A percentile compares a stretch with the other conserved stretches of the same genome.
Conservation (phyloP, 2,888 invertebrate genomes). For the Lasius platythorax region DNA sequence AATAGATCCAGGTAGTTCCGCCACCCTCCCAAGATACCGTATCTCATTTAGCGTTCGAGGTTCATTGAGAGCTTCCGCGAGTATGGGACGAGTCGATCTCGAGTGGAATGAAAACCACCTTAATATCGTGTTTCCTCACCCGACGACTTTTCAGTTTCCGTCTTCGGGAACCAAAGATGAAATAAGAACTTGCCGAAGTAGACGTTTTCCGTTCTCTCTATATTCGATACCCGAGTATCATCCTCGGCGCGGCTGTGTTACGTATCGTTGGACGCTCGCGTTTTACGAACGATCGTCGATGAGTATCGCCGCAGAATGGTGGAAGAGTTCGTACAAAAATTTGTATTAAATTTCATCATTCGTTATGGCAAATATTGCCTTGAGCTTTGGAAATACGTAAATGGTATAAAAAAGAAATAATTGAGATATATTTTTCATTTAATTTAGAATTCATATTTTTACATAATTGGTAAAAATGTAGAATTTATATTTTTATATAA, state of each 20-base stretch:
- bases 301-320: background rate
- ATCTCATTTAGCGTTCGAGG: slow-evolving; percentile 31
- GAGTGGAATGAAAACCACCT: slow-evolving; percentile 24
- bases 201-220: background rate
- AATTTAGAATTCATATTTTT: background rate
- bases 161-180: background rate
- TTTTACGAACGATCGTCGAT: slow-evolving; percentile 2
- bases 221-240: background rate
- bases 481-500: background rate
- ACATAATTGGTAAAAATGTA: background rate
- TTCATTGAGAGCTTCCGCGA: slow-evolving; percentile 44
- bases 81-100: slow-evolving; percentile 7
- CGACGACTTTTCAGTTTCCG: slow-evolving; percentile 8
- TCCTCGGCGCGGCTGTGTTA: background rate
- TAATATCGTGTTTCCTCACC: slow-evolving; percentile 23
- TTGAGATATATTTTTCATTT: background rate
- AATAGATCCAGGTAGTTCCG: slow-evolving; percentile 16
- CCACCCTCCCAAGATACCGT: slow-evolving; percentile 8
- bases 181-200: background rate
- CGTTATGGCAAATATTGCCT: background rate
- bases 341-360: background rate
- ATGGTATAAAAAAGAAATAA: background rate
- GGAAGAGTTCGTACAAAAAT: background rate
- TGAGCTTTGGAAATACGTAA: background rate
- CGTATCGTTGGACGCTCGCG: background rate